Evolutionary conservation across 2,888 invertebrate genomes (phyloP).

Genomic region (Melinaea marsaeus): DNA sequence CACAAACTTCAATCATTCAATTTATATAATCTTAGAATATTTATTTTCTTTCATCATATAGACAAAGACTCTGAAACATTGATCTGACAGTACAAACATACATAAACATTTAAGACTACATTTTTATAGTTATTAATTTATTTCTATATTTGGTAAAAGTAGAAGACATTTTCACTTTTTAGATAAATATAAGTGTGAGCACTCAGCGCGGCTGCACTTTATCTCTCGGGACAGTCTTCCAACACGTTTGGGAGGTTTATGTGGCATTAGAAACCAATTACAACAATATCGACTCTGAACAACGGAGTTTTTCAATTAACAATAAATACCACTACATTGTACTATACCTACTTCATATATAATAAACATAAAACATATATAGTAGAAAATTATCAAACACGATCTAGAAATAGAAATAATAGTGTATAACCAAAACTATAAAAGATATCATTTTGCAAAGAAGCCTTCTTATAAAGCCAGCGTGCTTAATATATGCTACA

Average conservation of each 20-base stretch:
- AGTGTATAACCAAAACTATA: neutral
- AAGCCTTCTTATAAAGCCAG: conserved; percentile 18
- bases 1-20: too few relatives aligned
- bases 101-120: neutral
- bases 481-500: conserved; percentile 20
- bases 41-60: too few relatives aligned
- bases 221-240: conserved; percentile 71
- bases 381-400: neutral
- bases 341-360: too few relatives aligned
- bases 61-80: too few relatives aligned
- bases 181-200: conserved; percentile 45
- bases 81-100: neutral
- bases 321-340: conserved; percentile 25
- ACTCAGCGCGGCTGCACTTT: conserved; percentile 55
- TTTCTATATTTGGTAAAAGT: neutral
- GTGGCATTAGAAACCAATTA: conserved; percentile 79
- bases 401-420: neutral
- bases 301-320: conserved; percentile 31
- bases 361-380: conserved; percentile 3
- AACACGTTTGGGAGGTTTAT: conserved; percentile 78
- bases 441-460: conserved; percentile 10
- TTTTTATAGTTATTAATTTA: too few relatives aligned
- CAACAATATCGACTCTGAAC: conserved; percentile 52
- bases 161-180: conserved; percentile 1
- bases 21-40: too few relatives aligned